These are phyloP conservation scores for Gracilinanus agilis DNA, from an alignment of 2,113 vertebrate species.

Conservation along the genomic window DNA sequence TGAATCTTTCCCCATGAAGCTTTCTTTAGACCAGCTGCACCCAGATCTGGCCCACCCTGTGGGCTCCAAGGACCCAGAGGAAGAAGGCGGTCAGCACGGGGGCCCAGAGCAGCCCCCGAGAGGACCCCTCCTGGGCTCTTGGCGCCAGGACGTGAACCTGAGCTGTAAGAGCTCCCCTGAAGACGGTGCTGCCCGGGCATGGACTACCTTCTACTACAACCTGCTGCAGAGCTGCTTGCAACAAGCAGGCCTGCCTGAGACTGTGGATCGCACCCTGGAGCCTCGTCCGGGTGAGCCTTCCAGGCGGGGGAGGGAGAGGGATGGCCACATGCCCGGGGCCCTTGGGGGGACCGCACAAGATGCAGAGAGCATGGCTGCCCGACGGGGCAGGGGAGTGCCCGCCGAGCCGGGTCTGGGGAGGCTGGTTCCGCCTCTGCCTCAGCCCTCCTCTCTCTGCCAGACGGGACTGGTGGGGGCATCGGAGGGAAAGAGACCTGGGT, in stretches of 20 bases:
- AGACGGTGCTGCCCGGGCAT: slow-evolving; percentile 68
- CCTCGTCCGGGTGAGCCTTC: slow-evolving; percentile 76
- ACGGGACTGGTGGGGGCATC: background rate
- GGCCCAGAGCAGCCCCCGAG: slow-evolving; percentile 53
- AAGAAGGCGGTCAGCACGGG: slow-evolving; percentile 68
- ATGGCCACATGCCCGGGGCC: background rate
- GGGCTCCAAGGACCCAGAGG: slow-evolving; percentile 73
- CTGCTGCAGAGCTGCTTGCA: slow-evolving; percentile 81
- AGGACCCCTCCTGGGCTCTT: slow-evolving; percentile 67
- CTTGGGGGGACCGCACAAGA: background rate
- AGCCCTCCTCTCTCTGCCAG: background rate
- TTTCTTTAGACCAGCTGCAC: slow-evolving; percentile 71
- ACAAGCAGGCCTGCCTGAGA: slow-evolving; percentile 81
- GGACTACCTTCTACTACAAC: slow-evolving; percentile 77
- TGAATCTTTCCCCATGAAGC: slow-evolving; percentile 54
- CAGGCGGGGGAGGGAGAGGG: fast-evolving
- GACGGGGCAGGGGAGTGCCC: background rate
- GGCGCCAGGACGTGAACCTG: slow-evolving; percentile 74
- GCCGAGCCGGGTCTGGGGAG: fast-evolving
- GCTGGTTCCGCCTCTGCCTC: background rate
- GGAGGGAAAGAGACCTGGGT: background rate
- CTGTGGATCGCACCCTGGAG: slow-evolving; percentile 77
- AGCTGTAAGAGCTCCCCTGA: slow-evolving; percentile 74
- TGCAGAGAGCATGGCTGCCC: background rate
- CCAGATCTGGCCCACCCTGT: slow-evolving; percentile 56